Conservation (phyloP, 2,888 invertebrate species). For the Andrena fulva region DNA sequence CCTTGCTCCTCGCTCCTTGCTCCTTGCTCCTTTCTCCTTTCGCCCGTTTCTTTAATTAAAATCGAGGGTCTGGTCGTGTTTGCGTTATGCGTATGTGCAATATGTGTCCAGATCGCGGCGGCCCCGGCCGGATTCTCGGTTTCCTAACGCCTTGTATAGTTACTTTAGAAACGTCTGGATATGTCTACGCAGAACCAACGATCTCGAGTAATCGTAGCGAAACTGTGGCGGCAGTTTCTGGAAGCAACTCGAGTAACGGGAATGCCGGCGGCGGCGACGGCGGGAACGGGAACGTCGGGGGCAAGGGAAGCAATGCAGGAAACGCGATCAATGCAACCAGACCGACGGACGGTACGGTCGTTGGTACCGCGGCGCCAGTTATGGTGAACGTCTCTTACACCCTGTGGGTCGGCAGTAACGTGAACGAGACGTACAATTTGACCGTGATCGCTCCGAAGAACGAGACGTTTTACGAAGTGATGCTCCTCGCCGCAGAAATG, state of each 20-base stretch:
- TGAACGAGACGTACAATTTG: slow-evolving; percentile 92
- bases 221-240: slow-evolving; percentile 71
- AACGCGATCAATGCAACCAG: slow-evolving; percentile 52
- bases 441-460: slow-evolving; percentile 91
- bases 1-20: too few relatives aligned
- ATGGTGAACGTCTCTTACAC: slow-evolving; percentile 91
- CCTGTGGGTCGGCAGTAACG: slow-evolving; percentile 95
- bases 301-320: slow-evolving; percentile 37
- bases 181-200: slow-evolving; percentile 19
- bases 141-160: not conserved
- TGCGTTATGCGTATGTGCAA: too few relatives aligned
- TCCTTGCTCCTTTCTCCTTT: too few relatives aligned
- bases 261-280: not conserved
- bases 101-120: too few relatives aligned
- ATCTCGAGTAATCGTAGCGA: slow-evolving; percentile 40
- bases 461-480: slow-evolving; percentile 89
- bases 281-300: slow-evolving; percentile 25
- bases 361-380: slow-evolving; percentile 62
- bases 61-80: too few relatives aligned
- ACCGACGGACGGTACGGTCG: slow-evolving; percentile 21
- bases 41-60: too few relatives aligned
- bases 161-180: not conserved
- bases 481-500: slow-evolving; percentile 93
- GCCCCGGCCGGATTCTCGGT: too few relatives aligned
- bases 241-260: slow-evolving; percentile 62